Evolutionary conservation across 2,888 invertebrate genomes (phyloP).

Genomic region (Papilio demoleus): DNA sequence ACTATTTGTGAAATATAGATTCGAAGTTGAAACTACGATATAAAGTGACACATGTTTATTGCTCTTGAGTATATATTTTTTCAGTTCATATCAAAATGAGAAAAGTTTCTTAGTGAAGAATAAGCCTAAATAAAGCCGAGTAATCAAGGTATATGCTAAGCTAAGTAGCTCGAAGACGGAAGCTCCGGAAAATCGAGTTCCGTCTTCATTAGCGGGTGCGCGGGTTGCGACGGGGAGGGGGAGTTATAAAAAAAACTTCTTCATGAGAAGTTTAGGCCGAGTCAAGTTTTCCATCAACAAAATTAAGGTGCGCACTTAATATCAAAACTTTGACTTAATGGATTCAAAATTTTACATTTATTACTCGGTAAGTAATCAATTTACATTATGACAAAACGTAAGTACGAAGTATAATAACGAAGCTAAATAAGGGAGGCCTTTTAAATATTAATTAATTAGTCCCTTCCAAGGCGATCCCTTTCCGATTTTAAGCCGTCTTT

Average conservation of each 20-base stretch:
- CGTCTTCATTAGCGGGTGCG: slow-evolving; percentile 68
- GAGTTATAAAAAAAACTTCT: slow-evolving; percentile 65
- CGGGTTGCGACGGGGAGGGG: slow-evolving; percentile 44
- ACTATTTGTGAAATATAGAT: too few relatives aligned
- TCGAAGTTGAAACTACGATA: too few relatives aligned
- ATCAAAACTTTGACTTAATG: slow-evolving; percentile 77
- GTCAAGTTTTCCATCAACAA: slow-evolving; percentile 79
- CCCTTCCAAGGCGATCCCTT: slow-evolving; percentile 41
- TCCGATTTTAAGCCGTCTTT: slow-evolving; percentile 42
- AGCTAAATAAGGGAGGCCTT: slow-evolving; percentile 37
- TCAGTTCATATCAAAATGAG: neutral
- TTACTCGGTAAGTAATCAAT: slow-evolving; percentile 66
- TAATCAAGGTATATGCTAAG: slow-evolving; percentile 28
- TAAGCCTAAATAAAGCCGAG: slow-evolving; percentile 32
- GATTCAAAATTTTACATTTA: slow-evolving; percentile 79
- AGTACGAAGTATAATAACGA: slow-evolving; percentile 40
- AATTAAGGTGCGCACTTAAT: slow-evolving; percentile 78
- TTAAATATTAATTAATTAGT: slow-evolving; percentile 43
- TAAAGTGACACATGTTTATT: too few relatives aligned
- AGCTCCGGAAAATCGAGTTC: slow-evolving; percentile 66
- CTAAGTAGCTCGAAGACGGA: slow-evolving; percentile 37
- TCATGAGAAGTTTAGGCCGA: slow-evolving; percentile 70
- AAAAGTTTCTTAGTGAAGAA: slow-evolving; percentile 17
- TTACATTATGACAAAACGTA: slow-evolving; percentile 56
- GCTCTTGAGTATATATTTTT: too few relatives aligned